These are phyloP conservation scores for Andrena bicolor DNA, from an alignment of 2,888 invertebrate genomes.

Conservation along the genomic window DNA sequence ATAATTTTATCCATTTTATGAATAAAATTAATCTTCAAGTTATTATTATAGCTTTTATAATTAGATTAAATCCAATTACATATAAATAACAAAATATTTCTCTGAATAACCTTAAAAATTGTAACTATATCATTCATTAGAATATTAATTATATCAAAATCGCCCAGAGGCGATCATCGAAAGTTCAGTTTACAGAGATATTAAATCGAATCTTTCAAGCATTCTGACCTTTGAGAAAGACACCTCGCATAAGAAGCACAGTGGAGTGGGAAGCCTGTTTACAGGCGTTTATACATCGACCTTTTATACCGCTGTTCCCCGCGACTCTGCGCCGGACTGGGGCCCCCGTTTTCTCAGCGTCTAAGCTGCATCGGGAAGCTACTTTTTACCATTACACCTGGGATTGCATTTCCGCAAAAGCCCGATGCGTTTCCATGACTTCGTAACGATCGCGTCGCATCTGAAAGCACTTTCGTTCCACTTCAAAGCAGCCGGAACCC, in stretches of 20 bases:
- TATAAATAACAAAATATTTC: too few relatives aligned
- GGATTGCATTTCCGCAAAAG: slow-evolving; percentile 47
- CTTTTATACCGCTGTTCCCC: background rate
- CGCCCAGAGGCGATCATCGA: background rate
- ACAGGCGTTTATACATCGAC: slow-evolving; percentile 4
- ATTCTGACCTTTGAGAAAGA: too few relatives aligned
- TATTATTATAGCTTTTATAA: too few relatives aligned
- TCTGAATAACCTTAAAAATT: too few relatives aligned
- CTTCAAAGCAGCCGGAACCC: slow-evolving; percentile 28
- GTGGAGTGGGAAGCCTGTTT: background rate
- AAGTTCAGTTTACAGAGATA: slow-evolving; percentile 11
- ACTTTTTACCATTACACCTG: background rate
- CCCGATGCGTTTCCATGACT: slow-evolving; percentile 28
- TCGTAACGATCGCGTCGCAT: slow-evolving; percentile 17
- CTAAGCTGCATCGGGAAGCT: background rate
- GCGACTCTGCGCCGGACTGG: background rate
- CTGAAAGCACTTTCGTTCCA: slow-evolving; percentile 15
- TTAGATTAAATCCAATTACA: too few relatives aligned
- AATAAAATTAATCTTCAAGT: too few relatives aligned
- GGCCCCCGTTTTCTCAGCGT: background rate
- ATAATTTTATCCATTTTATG: too few relatives aligned
- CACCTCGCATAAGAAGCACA: background rate
- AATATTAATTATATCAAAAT: too few relatives aligned
- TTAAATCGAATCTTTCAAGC: background rate
- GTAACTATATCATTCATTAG: too few relatives aligned